phyloP scores from a whole-genome alignment of 1,140 invertebrate species.

The Drosophila parvula region DNA sequence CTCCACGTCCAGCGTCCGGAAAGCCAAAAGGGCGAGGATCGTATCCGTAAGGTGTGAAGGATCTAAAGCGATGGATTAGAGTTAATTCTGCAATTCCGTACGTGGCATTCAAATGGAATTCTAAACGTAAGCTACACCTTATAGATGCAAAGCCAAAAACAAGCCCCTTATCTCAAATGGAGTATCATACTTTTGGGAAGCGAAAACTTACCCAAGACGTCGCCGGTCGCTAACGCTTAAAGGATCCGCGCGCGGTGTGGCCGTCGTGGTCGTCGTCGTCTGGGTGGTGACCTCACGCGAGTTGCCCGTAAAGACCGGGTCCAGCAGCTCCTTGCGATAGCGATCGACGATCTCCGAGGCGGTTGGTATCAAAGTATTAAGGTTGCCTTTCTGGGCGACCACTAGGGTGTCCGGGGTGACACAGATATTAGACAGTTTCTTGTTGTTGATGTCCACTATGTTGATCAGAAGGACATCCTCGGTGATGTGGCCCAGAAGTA shows the following conservation, averaged over 20 bases:
- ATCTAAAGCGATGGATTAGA: slow-evolving; percentile 15
- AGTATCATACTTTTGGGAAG: slow-evolving; percentile 12
- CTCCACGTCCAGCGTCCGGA: slow-evolving; percentile 87
- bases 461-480: slow-evolving; percentile 88
- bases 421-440: slow-evolving; percentile 83
- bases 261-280: slow-evolving; percentile 38
- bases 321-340: slow-evolving; percentile 85
- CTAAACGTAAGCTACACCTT: slow-evolving; percentile 7
- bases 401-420: slow-evolving; percentile 83
- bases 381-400: slow-evolving; percentile 77
- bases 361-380: slow-evolving; percentile 84
- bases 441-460: slow-evolving; percentile 85
- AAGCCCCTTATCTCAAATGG: not conserved
- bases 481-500: slow-evolving; percentile 87
- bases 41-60: slow-evolving; percentile 49
- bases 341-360: slow-evolving; percentile 83
- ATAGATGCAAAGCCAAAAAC: not conserved
- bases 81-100: too few species aligned
- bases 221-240: slow-evolving; percentile 68
- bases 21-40: slow-evolving; percentile 79
- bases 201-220: slow-evolving; percentile 58
- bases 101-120: not conserved
- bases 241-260: slow-evolving; percentile 37
- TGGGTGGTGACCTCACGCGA: slow-evolving; percentile 72
- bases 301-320: slow-evolving; percentile 77